Evolutionary conservation across 2,113 vertebrate genomes (phyloP).

Genomic region (Corythornis vintsioides): DNA sequence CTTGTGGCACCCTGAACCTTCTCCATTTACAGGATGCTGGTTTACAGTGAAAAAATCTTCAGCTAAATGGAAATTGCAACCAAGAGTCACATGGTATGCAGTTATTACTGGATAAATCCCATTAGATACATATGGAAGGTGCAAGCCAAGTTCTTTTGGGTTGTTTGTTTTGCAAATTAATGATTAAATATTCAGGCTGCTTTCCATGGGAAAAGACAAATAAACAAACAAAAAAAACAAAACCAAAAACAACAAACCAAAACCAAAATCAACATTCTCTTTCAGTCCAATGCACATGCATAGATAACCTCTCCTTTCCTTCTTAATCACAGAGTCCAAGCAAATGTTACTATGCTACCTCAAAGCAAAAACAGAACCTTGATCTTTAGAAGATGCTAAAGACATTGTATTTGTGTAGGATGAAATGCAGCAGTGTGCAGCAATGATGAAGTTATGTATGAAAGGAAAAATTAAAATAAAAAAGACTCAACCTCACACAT

Average conservation of each 20-base stretch:
- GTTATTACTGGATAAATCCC: not conserved
- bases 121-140: not conserved
- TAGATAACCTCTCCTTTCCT: not conserved
- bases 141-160: not conserved
- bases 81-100: rapidly evolving
- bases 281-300: not conserved
- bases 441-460: not conserved
- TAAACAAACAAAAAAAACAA: too few species aligned
- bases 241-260: too few species aligned
- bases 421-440: not conserved
- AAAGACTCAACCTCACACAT: not conserved
- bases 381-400: not conserved
- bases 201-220: not conserved
- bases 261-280: not conserved
- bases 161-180: constrained; percentile 7
- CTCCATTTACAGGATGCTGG: too few species aligned
- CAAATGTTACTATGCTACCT: not conserved
- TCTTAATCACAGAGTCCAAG: not conserved
- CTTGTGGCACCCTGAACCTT: not conserved
- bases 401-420: not conserved
- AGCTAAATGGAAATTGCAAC: not conserved
- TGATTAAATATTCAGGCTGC: not conserved
- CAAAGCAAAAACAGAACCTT: not conserved
- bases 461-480: not conserved
- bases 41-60: not conserved